Base-by-base conservation (phyloP, 2,888 invertebrate species). In the Masnerella sp. region DNA sequence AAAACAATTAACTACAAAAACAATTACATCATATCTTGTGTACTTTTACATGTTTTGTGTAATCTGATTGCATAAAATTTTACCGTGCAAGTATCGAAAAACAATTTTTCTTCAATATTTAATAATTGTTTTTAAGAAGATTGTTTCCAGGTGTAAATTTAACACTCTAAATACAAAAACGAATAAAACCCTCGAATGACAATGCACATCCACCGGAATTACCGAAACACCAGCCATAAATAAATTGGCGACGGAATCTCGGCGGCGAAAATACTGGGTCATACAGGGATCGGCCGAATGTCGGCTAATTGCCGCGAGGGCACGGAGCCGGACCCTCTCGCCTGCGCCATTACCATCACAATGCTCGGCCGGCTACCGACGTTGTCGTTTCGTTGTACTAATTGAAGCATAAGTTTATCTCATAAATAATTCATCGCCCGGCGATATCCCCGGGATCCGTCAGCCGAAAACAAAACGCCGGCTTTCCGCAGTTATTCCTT, bases 401-500 rank as follows among this genome's bases (percentile, higher is more conserved):
- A 81, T 82, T 80, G 79, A 81, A 79, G 77, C 71, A 77, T 78
- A 80, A 79, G 71, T 74, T 78, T 77, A 70, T 52, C 74, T 67
- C 76, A 74, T 81, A 73, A 77, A 79, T 82, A 77, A 81, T 82
- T 82, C 77, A 81, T 81, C 49, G 25, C 49, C 59, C 61, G 64
- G 49, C 49, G 61, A 28, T 73, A 67, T 56, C 45, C 42, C 45
- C 43, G 61, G 47, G 18, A 54, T 61, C 59, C 30, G 52, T 34
- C 59, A 14, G 38, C 52, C 30, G 45, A 69, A 52, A 61, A 59
- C 68, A 52, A 59, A 69, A 59, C 45, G 43, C 11, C 51, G 36
- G 34, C 51, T 68, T 59, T 59, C 34, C 51, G 40, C 36, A 69
- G 52, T 52, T 69, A 69, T 59, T 69, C 52, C 52, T 52, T 69